Percentiles rank a stretch among this genome's conserved stretches.
Conservation (phyloP, 2,113 vertebrate genomes). For the Dipodomys merriami region DNA sequence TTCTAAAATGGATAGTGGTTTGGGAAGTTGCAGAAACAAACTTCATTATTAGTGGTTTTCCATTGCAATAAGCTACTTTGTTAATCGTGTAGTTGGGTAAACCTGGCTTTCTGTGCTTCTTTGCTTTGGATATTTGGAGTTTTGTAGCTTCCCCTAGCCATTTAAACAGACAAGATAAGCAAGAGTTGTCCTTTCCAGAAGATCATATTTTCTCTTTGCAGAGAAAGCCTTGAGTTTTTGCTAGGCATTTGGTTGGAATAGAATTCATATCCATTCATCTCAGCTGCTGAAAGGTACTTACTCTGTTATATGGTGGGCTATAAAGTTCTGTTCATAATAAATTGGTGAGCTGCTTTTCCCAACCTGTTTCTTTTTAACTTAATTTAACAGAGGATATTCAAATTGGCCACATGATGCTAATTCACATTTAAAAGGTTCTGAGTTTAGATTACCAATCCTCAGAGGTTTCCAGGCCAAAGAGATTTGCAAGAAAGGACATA, state of each 20-base stretch:
- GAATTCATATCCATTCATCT: slow-evolving; percentile 51
- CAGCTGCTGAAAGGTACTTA: slow-evolving; percentile 52
- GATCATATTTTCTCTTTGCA: slow-evolving; percentile 43
- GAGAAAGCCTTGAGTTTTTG: slow-evolving; percentile 46
- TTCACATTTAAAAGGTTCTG: slow-evolving; percentile 58
- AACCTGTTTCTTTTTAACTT: slow-evolving; percentile 69
- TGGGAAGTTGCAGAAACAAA: neutral
- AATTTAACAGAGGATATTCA: slow-evolving; percentile 67
- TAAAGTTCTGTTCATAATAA: slow-evolving; percentile 66
- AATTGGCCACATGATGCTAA: slow-evolving; percentile 59
- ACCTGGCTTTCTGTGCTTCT: neutral
- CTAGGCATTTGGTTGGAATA: slow-evolving; percentile 35
- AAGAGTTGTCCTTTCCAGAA: slow-evolving; percentile 28
- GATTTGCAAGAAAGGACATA: slow-evolving; percentile 49
- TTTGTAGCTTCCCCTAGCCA: neutral
- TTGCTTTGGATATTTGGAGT: neutral
- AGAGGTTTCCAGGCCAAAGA: slow-evolving; percentile 15
- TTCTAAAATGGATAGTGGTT: neutral
- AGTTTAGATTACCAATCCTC: slow-evolving; percentile 48
- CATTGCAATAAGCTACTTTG: neutral
- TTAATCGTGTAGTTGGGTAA: neutral
- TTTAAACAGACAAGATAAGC: neutral
- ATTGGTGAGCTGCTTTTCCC: slow-evolving; percentile 58
- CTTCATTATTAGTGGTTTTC: neutral
- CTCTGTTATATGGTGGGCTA: slow-evolving; percentile 55